phyloP scores from a whole-genome alignment of 1,140 invertebrate species.

The Odontomachus brunneus region DNA sequence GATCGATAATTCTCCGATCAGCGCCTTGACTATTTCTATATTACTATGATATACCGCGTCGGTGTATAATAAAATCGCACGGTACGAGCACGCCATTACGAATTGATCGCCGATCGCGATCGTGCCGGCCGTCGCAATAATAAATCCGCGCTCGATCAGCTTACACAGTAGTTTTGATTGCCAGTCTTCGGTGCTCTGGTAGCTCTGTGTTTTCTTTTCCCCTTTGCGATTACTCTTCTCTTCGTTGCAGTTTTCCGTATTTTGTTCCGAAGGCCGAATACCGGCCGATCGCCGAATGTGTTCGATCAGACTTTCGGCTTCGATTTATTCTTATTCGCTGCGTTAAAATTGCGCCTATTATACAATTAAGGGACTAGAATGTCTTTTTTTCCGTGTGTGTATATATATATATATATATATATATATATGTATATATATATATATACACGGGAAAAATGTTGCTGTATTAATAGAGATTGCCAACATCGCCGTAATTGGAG shows the following conservation, averaged over 20 bases:
- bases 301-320: conserved; percentile 55
- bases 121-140: conserved; percentile 54
- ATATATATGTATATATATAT: too few species aligned
- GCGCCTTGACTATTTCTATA: background rate
- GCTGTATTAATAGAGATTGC: too few species aligned
- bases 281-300: conserved; percentile 10
- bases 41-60: background rate
- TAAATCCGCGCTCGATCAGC: conserved; percentile 67
- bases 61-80: conserved; percentile 13
- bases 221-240: conserved; percentile 22
- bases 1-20: background rate
- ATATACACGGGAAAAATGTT: too few species aligned
- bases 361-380: background rate
- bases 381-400: too few species aligned
- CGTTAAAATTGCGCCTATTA: background rate
- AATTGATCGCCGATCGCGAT: conserved; percentile 52
- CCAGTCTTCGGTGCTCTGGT: conserved; percentile 78
- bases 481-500: too few species aligned
- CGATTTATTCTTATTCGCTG: background rate
- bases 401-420: too few species aligned
- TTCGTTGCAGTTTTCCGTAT: conserved; percentile 9
- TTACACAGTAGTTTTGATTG: conserved; percentile 78
- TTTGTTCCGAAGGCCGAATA: conserved; percentile 25
- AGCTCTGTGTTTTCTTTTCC: conserved; percentile 39
- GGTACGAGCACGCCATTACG: conserved; percentile 2